A percentile compares a stretch with the other conserved stretches of the same genome.
phyloP scores from a whole-genome alignment of 2,888 invertebrate species.

The Amiota communis region DNA sequence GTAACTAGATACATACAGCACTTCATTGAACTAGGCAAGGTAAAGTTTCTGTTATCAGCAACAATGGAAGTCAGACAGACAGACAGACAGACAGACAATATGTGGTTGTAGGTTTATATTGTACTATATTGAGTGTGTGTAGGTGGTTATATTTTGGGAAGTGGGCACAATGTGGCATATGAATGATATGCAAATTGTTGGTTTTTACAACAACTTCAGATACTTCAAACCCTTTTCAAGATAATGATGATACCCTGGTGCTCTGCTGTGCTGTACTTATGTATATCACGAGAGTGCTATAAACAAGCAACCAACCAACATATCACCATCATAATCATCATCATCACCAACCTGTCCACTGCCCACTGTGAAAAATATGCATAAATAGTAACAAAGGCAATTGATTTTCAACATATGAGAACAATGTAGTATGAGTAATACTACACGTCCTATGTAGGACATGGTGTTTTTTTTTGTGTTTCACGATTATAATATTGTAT shows the following conservation, averaged over 20 bases:
- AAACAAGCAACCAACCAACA: not conserved
- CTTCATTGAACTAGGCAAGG: not conserved
- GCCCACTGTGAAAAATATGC: too few species aligned
- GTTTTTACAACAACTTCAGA: slow-evolving; percentile 3
- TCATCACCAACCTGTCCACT: too few species aligned
- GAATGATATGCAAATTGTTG: slow-evolving; percentile 36
- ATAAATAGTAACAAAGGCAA: too few species aligned
- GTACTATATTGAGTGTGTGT: too few species aligned
- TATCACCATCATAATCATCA: too few species aligned
- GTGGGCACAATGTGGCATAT: slow-evolving; percentile 11
- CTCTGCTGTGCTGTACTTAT: not conserved
- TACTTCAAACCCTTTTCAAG: slow-evolving; percentile 31
- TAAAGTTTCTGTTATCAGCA: too few species aligned
- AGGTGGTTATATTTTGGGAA: too few species aligned
- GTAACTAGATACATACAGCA: not conserved
- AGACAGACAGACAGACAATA: slow-evolving; percentile 13
- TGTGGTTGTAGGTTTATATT: not conserved
- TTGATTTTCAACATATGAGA: too few species aligned
- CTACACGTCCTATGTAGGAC: too few species aligned
- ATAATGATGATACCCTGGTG: not conserved
- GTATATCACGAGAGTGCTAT: slow-evolving; percentile 11
- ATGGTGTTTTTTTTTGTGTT: too few species aligned
- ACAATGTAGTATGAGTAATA: too few species aligned
- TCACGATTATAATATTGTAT: too few species aligned
- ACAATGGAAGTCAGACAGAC: not conserved